Evolutionary conservation across 2,797 vertebrate species (phyloP), one percentile per base, ranked within the genome.

Genomic region (Spinus olivaceus): DNA sequence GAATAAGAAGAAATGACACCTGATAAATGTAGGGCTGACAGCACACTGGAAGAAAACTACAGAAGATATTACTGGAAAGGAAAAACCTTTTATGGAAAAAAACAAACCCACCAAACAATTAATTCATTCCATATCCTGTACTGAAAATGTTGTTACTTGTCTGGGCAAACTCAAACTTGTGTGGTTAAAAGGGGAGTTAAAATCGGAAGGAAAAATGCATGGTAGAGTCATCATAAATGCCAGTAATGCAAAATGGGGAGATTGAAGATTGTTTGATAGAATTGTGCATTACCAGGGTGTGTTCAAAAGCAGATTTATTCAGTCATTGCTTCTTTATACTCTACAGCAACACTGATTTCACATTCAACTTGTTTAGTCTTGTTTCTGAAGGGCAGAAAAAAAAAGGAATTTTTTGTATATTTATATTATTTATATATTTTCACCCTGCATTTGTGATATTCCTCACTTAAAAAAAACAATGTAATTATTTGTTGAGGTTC

Each of bases 261-360:
- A 93, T 24, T 74, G 65, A 81, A 80, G 54, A 91, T 90, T 84
- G 63, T 54, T 94, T 90, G 84, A 90, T 81, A 88, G 32, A 94
- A 86, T n/a, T 97, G 91, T 95, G 72, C 97, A 92, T 88, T 96
- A 95, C 37, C 42, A 95, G 92, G 82, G 87, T 87, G 71, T 96
- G 94, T 84, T 94, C 80, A 80, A 77, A 90, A 92, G 61, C 28
- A 94, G 70, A 93, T 96, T 97, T 96, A 91, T 96, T 96, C 66
- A 92, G 69, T 74, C 80, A 67, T 44, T 90, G 18, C 54, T 56
- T 73, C 90, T 97, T 93, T 89, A 73, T 67, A 88, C 82, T 86
- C 54, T 77, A 39, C 27, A 82, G 67, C 28, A 47, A 17, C 59
- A 35, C 80, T 86, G 83, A 76, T 41, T 92, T 81, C 83, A 86